Evolutionary conservation across 2,888 invertebrate species (phyloP), one percentile per base, ranked within the genome.

Genomic region (Patella ulyssiponensis): DNA sequence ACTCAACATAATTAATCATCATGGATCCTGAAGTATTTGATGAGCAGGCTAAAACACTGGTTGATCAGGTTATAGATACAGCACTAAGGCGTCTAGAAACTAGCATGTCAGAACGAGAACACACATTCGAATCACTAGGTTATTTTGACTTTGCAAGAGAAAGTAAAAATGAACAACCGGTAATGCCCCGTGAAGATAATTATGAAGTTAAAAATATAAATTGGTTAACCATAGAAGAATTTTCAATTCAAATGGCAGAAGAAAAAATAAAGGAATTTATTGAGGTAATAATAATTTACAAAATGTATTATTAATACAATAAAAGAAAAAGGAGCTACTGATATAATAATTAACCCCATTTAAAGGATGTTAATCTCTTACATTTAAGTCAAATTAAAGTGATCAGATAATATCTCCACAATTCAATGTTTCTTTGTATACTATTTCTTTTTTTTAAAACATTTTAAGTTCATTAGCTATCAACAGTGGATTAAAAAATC

Each of bases 241-340:
- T 91, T 81, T 84, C 86, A 20, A 80, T 83, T 15, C 87, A 89
- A 77, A 82, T 81, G 72, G 91, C 87, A 54, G 87, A 90, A 79
- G 80, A 86, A 71, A 91, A 91, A 82, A 90, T 91, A 58, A 80
- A 90, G 81, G 90, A 91, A 77, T 91, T 89, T 82, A 88, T 91
- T 20, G 84, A 89, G 89, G 91, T 91, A 76, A 64, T 77, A 23
- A 44, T 44, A 44, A 44, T 44, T 44, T 44, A 7, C 44, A 7
- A 44, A 44, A 44, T 9, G 9, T 44, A 44, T 9, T 44, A 44
- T 5, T 5, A 44, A 9, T 9, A 27, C 3, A 27, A 27, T 27
- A 27, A 44, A 44, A 44, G 44, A 44, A 44, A 9, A 44, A 9
- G 44, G 44, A 1, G 44, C 9, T 44, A 7, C 7, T 44, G 1